Conservation (phyloP, 2,888 invertebrate species). For the Lissocephala sabroskyi region DNA sequence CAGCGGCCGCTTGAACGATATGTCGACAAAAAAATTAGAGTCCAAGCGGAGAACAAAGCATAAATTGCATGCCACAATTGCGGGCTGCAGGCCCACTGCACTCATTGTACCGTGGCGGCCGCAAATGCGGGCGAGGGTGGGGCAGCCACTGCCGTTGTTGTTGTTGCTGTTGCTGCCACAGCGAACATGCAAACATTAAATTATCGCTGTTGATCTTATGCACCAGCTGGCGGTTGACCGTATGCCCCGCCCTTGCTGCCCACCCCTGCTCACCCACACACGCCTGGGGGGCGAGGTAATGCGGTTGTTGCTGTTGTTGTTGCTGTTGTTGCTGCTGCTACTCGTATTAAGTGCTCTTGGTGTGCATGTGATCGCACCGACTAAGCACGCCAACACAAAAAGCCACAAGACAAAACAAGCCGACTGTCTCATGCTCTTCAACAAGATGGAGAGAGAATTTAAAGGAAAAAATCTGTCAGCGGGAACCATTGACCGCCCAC, state of each 20-base stretch:
- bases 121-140: not conserved
- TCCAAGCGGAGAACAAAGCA: conserved; percentile 21
- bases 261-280: too few relatives aligned
- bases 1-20: not conserved
- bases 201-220: conserved; percentile 56
- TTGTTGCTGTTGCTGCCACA: not conserved
- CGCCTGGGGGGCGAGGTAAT: too few relatives aligned
- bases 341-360: conserved; percentile 29
- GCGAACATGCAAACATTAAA: conserved; percentile 48
- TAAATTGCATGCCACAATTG: conserved; percentile 24
- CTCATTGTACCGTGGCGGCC: conserved; percentile 28
- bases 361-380: not conserved
- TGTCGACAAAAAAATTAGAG: not conserved
- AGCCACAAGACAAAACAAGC: conserved; percentile 5
- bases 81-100: conserved; percentile 8
- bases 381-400: not conserved
- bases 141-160: too few relatives aligned
- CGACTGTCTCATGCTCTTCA: too few relatives aligned
- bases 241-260: conserved; percentile 25
- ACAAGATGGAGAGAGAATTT: conserved; percentile 1
- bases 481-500: not conserved
- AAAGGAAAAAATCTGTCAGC: not conserved
- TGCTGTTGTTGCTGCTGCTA: conserved; percentile 18
- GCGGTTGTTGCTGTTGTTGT: too few relatives aligned
- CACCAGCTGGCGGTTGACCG: conserved; percentile 42